Conservation (phyloP, 2,113 vertebrate species). For the Cettia cetti region DNA sequence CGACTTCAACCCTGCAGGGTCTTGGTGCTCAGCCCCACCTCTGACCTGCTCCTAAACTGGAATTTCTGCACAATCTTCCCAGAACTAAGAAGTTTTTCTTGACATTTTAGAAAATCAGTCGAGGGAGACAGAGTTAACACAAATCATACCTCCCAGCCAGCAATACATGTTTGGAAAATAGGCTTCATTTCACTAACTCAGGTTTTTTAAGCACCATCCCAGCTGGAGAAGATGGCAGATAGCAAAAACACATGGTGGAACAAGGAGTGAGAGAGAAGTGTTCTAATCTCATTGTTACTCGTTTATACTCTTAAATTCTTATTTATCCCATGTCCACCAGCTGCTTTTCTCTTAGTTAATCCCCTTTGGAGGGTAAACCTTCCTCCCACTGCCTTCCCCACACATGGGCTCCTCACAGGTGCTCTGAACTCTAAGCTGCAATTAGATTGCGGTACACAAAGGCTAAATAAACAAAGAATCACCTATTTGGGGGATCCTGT, state of each 20-base stretch:
- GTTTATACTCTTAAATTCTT: neutral
- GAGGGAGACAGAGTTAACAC: neutral
- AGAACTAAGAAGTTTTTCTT: neutral
- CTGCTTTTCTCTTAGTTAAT: neutral
- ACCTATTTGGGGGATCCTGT: rapidly evolving
- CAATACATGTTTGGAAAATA: neutral
- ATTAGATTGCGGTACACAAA: neutral
- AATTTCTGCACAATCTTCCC: neutral
- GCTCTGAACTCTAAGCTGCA: neutral
- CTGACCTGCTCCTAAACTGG: neutral
- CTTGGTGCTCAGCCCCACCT: neutral
- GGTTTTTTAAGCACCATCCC: neutral
- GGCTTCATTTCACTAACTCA: neutral
- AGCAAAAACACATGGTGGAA: neutral
- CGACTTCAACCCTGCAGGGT: neutral
- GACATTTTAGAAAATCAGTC: neutral
- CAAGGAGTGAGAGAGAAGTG: neutral
- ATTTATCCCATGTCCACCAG: neutral
- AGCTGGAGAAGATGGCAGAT: neutral
- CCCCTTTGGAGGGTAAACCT: neutral
- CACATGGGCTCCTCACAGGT: neutral
- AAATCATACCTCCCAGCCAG: neutral
- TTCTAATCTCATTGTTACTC: neutral
- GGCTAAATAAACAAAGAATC: neutral
- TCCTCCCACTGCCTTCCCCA: neutral